phyloP scores from a whole-genome alignment of 2,113 vertebrate species.

The Chrysemys picta region DNA sequence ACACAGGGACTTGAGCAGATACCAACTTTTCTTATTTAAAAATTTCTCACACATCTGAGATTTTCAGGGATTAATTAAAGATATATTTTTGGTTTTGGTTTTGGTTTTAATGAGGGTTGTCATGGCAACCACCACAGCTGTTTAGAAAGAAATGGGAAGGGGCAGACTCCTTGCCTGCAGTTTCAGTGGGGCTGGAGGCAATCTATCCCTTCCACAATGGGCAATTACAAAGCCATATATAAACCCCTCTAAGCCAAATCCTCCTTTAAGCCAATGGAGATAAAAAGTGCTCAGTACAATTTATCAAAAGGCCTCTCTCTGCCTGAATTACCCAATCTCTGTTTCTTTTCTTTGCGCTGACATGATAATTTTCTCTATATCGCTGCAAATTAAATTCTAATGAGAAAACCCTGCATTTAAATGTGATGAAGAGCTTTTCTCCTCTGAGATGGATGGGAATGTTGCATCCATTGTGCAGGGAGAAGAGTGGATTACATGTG shows the following conservation, averaged over 20 bases:
- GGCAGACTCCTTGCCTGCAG: not conserved
- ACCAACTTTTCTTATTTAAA: not conserved
- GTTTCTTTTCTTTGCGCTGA: conserved; percentile 60
- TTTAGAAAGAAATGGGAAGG: not conserved
- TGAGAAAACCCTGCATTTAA: conserved; percentile 56
- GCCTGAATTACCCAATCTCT: not conserved
- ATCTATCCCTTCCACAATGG: conserved; percentile 40
- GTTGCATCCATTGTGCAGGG: not conserved
- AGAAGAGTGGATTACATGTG: not conserved
- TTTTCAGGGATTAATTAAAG: conserved; percentile 44
- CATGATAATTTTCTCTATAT: conserved; percentile 70
- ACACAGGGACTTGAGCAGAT: not conserved
- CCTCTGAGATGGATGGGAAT: not conserved
- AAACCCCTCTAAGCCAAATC: not conserved
- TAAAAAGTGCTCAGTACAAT: not conserved
- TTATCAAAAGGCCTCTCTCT: conserved; percentile 22
- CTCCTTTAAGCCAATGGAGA: not conserved
- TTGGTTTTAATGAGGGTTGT: conserved; percentile 32
- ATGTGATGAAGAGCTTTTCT: conserved; percentile 57
- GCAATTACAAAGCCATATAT: not conserved
- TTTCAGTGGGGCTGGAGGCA: not conserved
- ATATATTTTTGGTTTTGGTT: not conserved
- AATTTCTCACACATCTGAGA: not conserved
- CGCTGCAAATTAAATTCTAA: conserved; percentile 71
- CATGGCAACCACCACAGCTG: conserved; percentile 32